A percentile compares a stretch with the other conserved stretches of the same genome.
phyloP scores from a whole-genome alignment of 1,140 invertebrate genomes.

The Hesperophylax magnus region DNA sequence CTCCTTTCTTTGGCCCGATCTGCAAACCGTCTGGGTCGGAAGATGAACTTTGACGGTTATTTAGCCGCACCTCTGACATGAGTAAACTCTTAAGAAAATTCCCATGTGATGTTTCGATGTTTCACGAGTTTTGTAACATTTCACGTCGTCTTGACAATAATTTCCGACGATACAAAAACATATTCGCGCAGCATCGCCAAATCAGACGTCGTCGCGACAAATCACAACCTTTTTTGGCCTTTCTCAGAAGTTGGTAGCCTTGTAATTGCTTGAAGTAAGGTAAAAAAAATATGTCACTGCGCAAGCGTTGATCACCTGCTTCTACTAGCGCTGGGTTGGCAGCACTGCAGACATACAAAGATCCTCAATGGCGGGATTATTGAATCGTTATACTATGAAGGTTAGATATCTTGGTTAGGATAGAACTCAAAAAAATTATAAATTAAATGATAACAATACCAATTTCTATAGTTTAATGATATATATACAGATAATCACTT shows the following conservation, averaged over 20 bases:
- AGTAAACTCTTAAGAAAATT: slow-evolving; percentile 31
- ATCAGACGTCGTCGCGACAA: slow-evolving; percentile 40
- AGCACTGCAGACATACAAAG: slow-evolving; percentile 11
- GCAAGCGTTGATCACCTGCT: slow-evolving; percentile 48
- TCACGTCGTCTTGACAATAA: slow-evolving; percentile 46
- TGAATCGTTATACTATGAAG: not conserved
- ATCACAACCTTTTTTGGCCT: slow-evolving; percentile 50
- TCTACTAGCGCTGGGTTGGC: slow-evolving; percentile 18
- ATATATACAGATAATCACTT: too few species aligned
- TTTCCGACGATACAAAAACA: slow-evolving; percentile 37
- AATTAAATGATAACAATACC: too few species aligned
- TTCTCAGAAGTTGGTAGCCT: slow-evolving; percentile 43
- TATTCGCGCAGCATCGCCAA: slow-evolving; percentile 34
- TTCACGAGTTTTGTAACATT: slow-evolving; percentile 38
- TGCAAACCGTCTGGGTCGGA: slow-evolving; percentile 3
- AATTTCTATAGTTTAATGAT: too few species aligned
- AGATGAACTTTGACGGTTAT: slow-evolving; percentile 46
- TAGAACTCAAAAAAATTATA: too few species aligned
- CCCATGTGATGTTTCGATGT: slow-evolving; percentile 2
- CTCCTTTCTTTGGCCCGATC: slow-evolving; percentile 30
- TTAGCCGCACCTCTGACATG: slow-evolving; percentile 44
- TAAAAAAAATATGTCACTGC: slow-evolving; percentile 36
- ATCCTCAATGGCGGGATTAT: slow-evolving; percentile 1
- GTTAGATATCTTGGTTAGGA: too few species aligned
- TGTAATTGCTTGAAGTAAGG: slow-evolving; percentile 1